phyloP scores from a whole-genome alignment of 2,888 invertebrate species.

The Campoplex nolae region DNA sequence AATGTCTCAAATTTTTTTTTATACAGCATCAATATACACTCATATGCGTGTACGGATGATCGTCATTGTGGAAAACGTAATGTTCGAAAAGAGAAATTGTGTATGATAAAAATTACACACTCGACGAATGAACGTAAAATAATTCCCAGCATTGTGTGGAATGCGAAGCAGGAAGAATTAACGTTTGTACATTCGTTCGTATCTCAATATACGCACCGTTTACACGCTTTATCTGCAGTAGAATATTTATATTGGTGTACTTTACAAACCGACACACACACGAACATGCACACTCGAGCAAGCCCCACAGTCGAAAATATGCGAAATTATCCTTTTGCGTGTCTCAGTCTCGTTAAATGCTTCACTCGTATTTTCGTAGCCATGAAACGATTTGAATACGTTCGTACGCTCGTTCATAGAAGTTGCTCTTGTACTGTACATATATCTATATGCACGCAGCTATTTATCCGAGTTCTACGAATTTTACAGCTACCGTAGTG shows the following conservation, averaged over 20 bases:
- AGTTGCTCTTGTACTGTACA: neutral
- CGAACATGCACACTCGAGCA: neutral
- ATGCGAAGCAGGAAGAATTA: constrained; percentile 70
- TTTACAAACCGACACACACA: neutral
- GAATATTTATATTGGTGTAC: no score
- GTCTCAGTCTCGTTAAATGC: constrained; percentile 71
- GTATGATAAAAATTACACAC: neutral
- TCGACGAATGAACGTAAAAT: constrained; percentile 13
- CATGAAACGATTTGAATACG: constrained; percentile 62
- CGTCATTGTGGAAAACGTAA: no score
- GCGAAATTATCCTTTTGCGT: constrained; percentile 72
- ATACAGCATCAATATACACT: no score
- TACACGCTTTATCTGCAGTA: neutral
- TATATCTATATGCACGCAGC: neutral
- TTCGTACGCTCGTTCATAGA: constrained; percentile 3
- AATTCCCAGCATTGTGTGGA: constrained; percentile 29
- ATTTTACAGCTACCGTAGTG: constrained; percentile 21
- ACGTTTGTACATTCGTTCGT: constrained; percentile 60
- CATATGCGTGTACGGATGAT: no score
- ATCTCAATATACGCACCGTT: constrained; percentile 8
- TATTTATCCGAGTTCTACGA: constrained; percentile 11
- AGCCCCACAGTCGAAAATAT: constrained; percentile 20
- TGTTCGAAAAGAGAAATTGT: no score
- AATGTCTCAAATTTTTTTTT: no score
- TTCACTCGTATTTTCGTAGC: constrained; percentile 71